A percentile compares a stretch with the other conserved stretches of the same genome.
phyloP scores from a whole-genome alignment of 2,113 vertebrate species.

The Prinia subflava region DNA sequence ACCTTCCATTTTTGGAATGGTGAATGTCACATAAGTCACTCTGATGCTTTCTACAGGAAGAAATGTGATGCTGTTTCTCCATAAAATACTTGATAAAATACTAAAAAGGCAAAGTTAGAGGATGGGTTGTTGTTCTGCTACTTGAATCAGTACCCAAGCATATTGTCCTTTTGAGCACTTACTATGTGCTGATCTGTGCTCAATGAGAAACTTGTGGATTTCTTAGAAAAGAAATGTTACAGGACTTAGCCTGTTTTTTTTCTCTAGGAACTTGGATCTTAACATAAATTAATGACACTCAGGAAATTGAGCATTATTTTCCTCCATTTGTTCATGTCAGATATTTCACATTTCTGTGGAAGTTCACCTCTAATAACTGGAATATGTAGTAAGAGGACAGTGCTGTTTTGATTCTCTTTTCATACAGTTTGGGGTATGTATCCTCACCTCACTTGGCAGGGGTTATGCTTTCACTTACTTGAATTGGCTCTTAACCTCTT shows the following conservation, averaged over 20 bases:
- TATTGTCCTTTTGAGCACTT: fast-evolving
- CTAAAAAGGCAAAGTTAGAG: not conserved
- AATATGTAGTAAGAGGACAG: not conserved
- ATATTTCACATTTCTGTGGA: not conserved
- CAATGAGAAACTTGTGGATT: not conserved
- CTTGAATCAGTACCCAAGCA: fast-evolving
- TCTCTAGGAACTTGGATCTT: not conserved
- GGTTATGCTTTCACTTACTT: not conserved
- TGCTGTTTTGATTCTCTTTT: not conserved
- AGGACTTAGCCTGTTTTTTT: not conserved
- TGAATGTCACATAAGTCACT: not conserved
- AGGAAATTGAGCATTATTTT: not conserved
- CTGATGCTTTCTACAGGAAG: not conserved
- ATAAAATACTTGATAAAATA: not conserved
- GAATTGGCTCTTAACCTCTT: not conserved
- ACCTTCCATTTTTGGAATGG: not conserved
- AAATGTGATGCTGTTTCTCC: not conserved
- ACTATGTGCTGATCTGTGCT: not conserved
- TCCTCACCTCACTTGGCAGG: not conserved
- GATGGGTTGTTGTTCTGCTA: not conserved
- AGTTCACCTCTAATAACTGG: not conserved
- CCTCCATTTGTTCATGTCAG: not conserved
- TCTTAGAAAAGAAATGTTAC: not conserved
- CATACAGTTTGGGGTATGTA: not conserved
- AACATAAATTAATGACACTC: not conserved